Percentiles rank a stretch among this genome's conserved stretches.
Evolutionary conservation across 1,140 invertebrate species (phyloP).

Genomic region (Drosophila sulfurigaster): DNA sequence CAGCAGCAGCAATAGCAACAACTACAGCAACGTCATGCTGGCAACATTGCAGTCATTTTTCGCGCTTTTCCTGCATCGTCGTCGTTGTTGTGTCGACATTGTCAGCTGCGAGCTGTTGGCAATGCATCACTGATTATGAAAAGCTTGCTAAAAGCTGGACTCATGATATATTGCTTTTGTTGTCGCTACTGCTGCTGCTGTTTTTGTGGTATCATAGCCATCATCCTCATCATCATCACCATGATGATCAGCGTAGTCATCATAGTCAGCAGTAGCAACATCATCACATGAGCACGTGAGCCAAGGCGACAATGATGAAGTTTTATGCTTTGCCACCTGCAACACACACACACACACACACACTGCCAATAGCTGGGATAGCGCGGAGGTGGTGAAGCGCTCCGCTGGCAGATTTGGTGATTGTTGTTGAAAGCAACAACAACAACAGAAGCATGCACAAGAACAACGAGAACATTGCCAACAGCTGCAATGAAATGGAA

Average conservation of each 20-base stretch:
- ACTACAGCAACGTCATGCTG: conserved; percentile 46
- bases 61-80: conserved; percentile 41
- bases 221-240: conserved; percentile 47
- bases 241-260: conserved; percentile 3
- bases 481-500: conserved; percentile 74
- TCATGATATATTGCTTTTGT: conserved; percentile 77
- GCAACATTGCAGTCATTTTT: conserved; percentile 59
- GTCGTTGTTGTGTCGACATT: conserved; percentile 46
- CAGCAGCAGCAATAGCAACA: conserved; percentile 42
- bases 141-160: conserved; percentile 82
- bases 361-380: background rate
- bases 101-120: conserved; percentile 68
- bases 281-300: conserved; percentile 65
- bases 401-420: conserved; percentile 28
- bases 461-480: conserved; percentile 30
- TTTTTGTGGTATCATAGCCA: conserved; percentile 76
- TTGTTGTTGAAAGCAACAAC: conserved; percentile 43
- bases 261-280: conserved; percentile 20
- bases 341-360: conserved; percentile 48
- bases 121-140: conserved; percentile 83
- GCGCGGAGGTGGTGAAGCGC: background rate
- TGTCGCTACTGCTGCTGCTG: conserved; percentile 31
- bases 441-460: conserved; percentile 15
- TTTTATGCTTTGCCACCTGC: conserved; percentile 82
- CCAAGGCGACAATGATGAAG: conserved; percentile 81